Percentiles rank a stretch among this genome's conserved stretches.
phyloP scores from a whole-genome alignment of 2,888 invertebrate species.

The Elmis aenea region DNA sequence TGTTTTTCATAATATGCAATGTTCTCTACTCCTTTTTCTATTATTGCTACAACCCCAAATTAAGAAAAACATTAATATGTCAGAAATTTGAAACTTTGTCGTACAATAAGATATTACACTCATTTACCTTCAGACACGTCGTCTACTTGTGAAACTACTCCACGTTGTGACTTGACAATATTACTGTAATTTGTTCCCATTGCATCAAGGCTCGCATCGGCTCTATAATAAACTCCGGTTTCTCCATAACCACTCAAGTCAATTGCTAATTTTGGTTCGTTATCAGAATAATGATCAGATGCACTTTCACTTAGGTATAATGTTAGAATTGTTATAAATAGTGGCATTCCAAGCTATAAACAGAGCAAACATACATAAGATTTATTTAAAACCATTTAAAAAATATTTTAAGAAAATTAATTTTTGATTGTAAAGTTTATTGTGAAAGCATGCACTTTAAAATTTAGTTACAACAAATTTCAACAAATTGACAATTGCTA shows the following conservation, averaged over 20 bases:
- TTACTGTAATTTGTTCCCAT: constrained; percentile 26
- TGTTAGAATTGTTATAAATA: constrained; percentile 36
- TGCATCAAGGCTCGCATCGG: constrained; percentile 5
- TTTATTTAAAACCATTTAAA: too few species aligned
- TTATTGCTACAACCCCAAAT: constrained; percentile 39
- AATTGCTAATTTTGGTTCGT: constrained; percentile 34
- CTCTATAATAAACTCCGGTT: constrained; percentile 34
- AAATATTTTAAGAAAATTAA: too few species aligned
- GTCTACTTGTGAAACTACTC: constrained; percentile 21
- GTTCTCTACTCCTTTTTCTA: constrained; percentile 42
- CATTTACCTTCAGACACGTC: constrained; percentile 28
- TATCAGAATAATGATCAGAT: constrained; percentile 18
- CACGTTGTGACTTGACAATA: constrained; percentile 24
- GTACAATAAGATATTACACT: too few species aligned
- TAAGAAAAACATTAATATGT: background rate
- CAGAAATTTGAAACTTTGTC: background rate
- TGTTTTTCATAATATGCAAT: constrained; percentile 47
- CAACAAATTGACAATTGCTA: too few species aligned
- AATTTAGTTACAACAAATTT: too few species aligned
- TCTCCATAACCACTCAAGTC: constrained; percentile 37
- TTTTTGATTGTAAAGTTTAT: too few species aligned
- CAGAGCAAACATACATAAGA: too few species aligned
- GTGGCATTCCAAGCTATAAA: too few species aligned
- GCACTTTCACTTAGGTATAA: constrained; percentile 32
- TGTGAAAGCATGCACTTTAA: too few species aligned